Evolutionary conservation across 2,113 vertebrate genomes (phyloP).

Genomic region (Lophura nycthemera): DNA sequence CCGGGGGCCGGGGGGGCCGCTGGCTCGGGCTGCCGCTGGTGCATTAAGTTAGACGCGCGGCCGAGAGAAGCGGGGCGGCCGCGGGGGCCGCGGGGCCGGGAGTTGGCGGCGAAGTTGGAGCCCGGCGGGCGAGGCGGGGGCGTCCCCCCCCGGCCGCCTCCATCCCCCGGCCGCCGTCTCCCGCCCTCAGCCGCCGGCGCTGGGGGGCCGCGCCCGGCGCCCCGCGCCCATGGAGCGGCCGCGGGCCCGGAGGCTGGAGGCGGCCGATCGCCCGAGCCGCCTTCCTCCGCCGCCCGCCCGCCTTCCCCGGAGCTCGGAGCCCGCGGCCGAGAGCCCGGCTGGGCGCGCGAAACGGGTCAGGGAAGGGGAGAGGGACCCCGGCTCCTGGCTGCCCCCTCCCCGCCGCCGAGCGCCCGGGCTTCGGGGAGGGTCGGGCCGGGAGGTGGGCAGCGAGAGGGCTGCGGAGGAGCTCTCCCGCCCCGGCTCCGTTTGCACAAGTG

Average conservation of each 20-base stretch:
- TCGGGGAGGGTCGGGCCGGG: not conserved
- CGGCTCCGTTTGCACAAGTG: slow-evolving; percentile 74
- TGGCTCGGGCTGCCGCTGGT: not conserved
- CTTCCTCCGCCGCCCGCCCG: not conserved
- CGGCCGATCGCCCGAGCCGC: not conserved
- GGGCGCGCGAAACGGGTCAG: slow-evolving; percentile 63
- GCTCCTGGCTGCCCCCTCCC: not conserved
- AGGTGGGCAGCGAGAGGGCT: not conserved
- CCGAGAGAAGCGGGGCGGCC: not conserved
- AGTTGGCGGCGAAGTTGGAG: slow-evolving; percentile 25
- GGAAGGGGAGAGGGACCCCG: not conserved
- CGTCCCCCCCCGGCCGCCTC: not conserved
- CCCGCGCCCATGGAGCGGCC: not conserved
- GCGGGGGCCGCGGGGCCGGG: not conserved
- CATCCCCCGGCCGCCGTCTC: not conserved
- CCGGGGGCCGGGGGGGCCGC: not conserved
- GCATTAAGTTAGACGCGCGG: not conserved
- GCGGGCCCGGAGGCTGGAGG: not conserved
- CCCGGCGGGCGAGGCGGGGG: not conserved
- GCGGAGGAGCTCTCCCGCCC: slow-evolving; percentile 23
- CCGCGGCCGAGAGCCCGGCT: not conserved
- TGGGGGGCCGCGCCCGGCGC: not conserved
- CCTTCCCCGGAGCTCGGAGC: not conserved
- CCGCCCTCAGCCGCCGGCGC: not conserved
- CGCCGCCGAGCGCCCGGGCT: not conserved